Base-by-base conservation (phyloP, 2,797 vertebrate genomes). In the Fratercula arctica region DNA sequence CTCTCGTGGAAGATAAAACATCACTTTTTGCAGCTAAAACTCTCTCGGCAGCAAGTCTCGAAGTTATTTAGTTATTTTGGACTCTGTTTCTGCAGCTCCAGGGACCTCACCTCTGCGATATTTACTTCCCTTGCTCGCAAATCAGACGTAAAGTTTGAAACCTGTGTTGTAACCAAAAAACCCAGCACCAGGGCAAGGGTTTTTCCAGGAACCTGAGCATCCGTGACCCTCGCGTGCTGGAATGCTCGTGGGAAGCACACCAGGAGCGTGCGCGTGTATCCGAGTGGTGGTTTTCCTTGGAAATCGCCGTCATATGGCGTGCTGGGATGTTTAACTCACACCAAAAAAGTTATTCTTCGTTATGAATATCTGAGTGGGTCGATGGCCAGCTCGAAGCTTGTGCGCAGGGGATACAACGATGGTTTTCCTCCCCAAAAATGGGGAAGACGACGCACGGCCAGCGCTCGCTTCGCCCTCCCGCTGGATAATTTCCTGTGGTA, bases 181-280 rank as follows among this genome's bases (percentile, higher is more conserved):
- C 5, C 0, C 57, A 77, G 31, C 35, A 51, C 7, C 20, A 29
- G 29, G n/a, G 59, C 9, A 35, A 68, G 54, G 29, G 24, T 61
- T 74, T 67, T 24, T 21, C 20, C 61, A 53, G 72, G 57, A 54
- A 45, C n/a, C 5, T 2, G 37, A 31, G 60, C 33, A 73, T 2
- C 24, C 15, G 3, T 1, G 3, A 10, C 1, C 12, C 25, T 79
- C 3, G 0, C 1, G 14, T 2, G 9, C 57, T 20, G 4, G 0
- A 6, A 19, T 1, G 9, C 23, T 31, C 6, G 16, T 5, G 3
- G 23, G 67, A 46, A 75, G 61, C 0, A 2, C 19, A 9, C 3
- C 10, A 9, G 73, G 68, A 50, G 63, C 1, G 1, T 2, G 8
- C 39, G 2, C 0, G 0, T 0, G 11, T 1, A 59, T 13, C 51